Evolutionary conservation across 2,888 invertebrate genomes (phyloP).

Genomic region (Pristionchus arcanus): DNA sequence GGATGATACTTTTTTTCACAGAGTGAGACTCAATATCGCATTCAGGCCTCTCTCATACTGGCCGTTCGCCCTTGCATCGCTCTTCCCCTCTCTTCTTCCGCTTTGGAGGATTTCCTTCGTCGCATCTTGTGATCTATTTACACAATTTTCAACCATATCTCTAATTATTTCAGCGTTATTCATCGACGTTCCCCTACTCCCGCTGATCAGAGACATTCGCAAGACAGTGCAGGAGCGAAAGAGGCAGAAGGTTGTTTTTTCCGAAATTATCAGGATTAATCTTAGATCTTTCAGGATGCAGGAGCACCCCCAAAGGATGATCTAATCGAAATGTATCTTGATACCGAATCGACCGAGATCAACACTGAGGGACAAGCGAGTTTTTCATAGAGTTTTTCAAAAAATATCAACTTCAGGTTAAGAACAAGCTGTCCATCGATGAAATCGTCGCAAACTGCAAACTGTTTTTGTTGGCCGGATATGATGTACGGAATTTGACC

Average conservation of each 20-base stretch:
- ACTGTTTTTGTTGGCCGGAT: conserved; percentile 67
- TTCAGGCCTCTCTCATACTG: neutral
- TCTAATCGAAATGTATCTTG: conserved; percentile 76
- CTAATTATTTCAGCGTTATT: neutral
- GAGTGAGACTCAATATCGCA: too few species aligned
- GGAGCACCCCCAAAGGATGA: conserved; percentile 58
- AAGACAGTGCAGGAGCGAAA: neutral
- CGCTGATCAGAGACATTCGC: neutral
- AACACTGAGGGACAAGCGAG: neutral
- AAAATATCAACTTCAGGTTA: conserved; percentile 46
- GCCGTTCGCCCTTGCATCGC: neutral
- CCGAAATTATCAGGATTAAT: too few species aligned
- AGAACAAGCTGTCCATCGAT: neutral
- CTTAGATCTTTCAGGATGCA: neutral
- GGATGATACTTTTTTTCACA: too few species aligned
- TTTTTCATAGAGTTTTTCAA: conserved; percentile 63
- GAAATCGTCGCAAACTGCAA: conserved; percentile 1
- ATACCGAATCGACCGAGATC: conserved; percentile 60
- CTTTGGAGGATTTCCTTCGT: neutral
- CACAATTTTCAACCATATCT: too few species aligned
- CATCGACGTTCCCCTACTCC: neutral
- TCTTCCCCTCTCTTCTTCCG: neutral
- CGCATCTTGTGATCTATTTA: neutral
- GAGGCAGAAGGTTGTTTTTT: neutral
- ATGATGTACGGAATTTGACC: conserved; percentile 80